Conservation (phyloP, 35 echinoderm and acorn worm species). For the Hemicentrotus pulcherrimus region DNA sequence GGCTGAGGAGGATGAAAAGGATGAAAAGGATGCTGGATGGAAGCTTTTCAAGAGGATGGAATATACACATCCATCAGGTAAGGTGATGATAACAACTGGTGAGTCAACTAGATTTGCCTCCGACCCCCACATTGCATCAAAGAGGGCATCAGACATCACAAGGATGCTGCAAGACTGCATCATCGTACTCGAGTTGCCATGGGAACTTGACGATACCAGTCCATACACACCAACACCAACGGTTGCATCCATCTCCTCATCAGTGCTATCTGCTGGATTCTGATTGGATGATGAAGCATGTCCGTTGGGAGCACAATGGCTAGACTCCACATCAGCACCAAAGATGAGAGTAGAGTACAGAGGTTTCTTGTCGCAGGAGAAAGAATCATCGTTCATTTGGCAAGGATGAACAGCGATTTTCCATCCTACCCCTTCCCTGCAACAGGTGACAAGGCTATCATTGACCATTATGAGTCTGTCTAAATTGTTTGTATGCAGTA, state of each 20-base stretch:
- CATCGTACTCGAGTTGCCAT: background rate
- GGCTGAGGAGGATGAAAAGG: background rate
- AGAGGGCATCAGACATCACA: constrained; percentile 29
- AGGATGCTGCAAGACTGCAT: constrained; percentile 32
- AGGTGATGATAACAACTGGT: constrained; percentile 25
- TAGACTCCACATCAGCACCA: background rate
- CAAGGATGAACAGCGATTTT: background rate
- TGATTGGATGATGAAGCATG: background rate
- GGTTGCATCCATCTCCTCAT: background rate
- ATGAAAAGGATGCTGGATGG: background rate
- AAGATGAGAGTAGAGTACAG: constrained; percentile 11
- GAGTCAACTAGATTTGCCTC: constrained; percentile 27
- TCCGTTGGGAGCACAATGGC: background rate
- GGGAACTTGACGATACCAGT: constrained; percentile 1
- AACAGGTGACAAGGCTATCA: constrained; percentile 4
- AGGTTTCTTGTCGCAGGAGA: background rate
- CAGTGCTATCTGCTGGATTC: too few species aligned
- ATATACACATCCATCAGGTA: constrained; percentile 35
- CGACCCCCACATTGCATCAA: constrained; percentile 26
- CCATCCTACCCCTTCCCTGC: constrained; percentile 10
- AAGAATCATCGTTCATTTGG: background rate
- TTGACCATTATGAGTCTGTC: background rate
- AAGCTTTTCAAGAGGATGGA: constrained; percentile 18
- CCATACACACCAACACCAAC: background rate
- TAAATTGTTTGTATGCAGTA: background rate